Conservation (phyloP, 2,113 vertebrate species). For the Cepphus grylle region DNA sequence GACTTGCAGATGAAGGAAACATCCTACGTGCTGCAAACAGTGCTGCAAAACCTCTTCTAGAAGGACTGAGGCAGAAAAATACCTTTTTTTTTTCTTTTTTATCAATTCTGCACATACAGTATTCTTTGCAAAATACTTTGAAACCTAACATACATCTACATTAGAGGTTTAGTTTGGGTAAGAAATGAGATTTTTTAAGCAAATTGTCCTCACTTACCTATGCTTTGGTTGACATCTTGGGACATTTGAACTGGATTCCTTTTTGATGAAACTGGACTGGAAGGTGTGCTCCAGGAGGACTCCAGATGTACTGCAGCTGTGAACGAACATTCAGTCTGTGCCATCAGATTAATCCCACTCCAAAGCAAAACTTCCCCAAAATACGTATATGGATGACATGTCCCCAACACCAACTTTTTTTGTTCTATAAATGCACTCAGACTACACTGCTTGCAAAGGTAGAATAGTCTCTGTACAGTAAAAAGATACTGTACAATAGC, state of each 20-base stretch:
- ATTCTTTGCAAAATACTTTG: neutral
- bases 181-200: neutral
- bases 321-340: neutral
- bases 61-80: neutral
- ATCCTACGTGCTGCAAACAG: neutral
- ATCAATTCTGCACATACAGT: neutral
- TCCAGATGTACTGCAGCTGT: neutral
- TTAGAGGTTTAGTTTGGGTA: neutral
- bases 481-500: neutral
- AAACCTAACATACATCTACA: neutral
- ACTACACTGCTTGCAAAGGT: neutral
- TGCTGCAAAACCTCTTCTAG: neutral
- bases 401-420: neutral
- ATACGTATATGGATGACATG: neutral
- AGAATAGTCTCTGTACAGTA: neutral
- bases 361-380: neutral
- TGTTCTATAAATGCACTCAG: neutral
- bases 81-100: neutral
- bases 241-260: neutral
- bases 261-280: neutral
- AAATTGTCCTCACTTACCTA: neutral
- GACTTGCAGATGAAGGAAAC: neutral
- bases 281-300: neutral
- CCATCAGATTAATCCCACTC: neutral
- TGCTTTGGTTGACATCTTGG: fast-evolving